Conservation (phyloP, 2,888 invertebrate species). For the Leptura quadrifasciata region DNA sequence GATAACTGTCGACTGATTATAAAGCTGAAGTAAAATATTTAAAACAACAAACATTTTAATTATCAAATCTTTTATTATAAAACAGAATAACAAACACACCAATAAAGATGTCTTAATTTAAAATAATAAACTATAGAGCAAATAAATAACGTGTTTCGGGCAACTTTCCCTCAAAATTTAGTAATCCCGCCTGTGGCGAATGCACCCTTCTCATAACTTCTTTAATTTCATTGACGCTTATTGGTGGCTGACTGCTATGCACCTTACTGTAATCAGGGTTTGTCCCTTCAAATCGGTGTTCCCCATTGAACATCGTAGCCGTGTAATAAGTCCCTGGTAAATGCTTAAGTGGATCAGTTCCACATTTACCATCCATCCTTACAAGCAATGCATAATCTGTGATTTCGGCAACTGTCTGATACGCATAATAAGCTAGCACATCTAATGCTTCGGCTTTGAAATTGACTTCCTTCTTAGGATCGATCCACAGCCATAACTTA, state of each 20-base stretch:
- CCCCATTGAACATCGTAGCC: constrained; percentile 78
- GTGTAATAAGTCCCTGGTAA: constrained; percentile 81
- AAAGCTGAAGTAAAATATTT: too few relatives aligned
- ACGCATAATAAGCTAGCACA: constrained; percentile 89
- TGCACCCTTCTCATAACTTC: constrained; percentile 87
- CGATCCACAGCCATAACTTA: constrained; percentile 80
- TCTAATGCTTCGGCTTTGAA: constrained; percentile 82
- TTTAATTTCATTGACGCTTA: constrained; percentile 87
- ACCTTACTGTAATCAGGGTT: constrained; percentile 75
- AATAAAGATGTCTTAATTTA: neutral
- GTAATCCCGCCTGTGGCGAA: constrained; percentile 77
- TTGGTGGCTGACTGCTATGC: constrained; percentile 81
- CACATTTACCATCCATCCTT: constrained; percentile 84
- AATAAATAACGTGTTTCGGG: constrained; percentile 69
- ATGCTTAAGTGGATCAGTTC: constrained; percentile 83
- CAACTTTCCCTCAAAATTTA: constrained; percentile 74
- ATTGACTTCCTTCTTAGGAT: constrained; percentile 79
- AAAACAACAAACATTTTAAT: too few relatives aligned
- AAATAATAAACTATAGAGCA: constrained; percentile 63
- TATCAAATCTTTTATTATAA: neutral
- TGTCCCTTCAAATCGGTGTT: constrained; percentile 72
- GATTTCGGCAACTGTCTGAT: constrained; percentile 93
- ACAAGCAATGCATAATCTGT: constrained; percentile 89
- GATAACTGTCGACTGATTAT: too few relatives aligned
- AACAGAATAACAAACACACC: neutral